These are phyloP conservation scores for Nebria brevicollis DNA, from an alignment of 2,888 invertebrate species.

Conservation along the genomic window DNA sequence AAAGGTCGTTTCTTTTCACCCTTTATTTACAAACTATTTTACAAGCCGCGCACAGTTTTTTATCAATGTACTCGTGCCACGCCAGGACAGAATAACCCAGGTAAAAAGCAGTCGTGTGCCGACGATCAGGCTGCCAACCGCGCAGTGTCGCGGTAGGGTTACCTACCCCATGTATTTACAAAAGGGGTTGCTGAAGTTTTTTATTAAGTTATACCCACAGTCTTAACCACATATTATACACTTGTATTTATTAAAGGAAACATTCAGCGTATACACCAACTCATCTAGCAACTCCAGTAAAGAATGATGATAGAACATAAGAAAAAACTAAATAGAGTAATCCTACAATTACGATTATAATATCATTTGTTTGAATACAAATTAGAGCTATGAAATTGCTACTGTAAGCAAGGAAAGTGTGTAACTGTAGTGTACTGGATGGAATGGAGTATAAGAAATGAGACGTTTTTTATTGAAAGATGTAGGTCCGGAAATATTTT, in stretches of 20 bases:
- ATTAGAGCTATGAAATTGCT: too few relatives aligned
- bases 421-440: background rate
- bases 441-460: background rate
- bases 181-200: background rate
- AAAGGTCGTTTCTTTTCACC: constrained; percentile 13
- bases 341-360: too few relatives aligned
- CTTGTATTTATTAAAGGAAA: background rate
- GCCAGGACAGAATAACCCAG: background rate
- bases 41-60: background rate
- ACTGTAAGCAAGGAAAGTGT: too few relatives aligned
- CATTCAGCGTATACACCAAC: background rate
- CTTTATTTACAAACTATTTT: constrained; percentile 12
- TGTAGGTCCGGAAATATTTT: constrained; percentile 17
- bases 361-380: too few relatives aligned
- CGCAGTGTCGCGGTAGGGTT: constrained; percentile 4
- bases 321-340: too few relatives aligned
- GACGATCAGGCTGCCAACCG: background rate
- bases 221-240: background rate
- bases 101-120: constrained; percentile 1
- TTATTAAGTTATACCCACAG: background rate
- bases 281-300: background rate
- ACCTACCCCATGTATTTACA: background rate
- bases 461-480: background rate
- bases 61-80: constrained; percentile 2
- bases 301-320: too few relatives aligned